Evolutionary conservation across 2,113 vertebrate genomes (phyloP).

Genomic region (Prunella fulvescens): DNA sequence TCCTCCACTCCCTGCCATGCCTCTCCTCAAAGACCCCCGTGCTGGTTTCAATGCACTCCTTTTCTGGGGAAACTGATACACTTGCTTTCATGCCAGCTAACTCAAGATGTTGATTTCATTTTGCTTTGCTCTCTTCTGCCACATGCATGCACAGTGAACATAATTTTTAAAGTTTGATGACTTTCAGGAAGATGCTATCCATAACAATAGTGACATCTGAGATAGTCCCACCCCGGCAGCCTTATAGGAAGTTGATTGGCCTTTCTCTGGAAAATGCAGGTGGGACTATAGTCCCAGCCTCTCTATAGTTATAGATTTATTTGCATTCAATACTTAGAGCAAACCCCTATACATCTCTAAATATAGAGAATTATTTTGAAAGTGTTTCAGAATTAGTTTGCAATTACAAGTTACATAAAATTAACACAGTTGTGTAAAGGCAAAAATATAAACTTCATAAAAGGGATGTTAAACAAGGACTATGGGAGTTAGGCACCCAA

Average conservation of each 20-base stretch:
- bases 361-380: background rate
- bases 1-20: accelerated
- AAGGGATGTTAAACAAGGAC: background rate
- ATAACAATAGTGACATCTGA: background rate
- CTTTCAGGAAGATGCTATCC: background rate
- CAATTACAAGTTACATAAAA: background rate
- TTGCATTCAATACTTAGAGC: background rate
- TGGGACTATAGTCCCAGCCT: background rate
- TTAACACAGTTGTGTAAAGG: background rate
- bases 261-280: background rate
- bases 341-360: background rate
- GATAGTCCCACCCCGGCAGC: background rate
- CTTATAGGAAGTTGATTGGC: background rate
- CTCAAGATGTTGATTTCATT: background rate
- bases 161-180: background rate
- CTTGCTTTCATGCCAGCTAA: background rate
- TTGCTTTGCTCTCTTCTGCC: background rate
- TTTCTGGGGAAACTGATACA: accelerated
- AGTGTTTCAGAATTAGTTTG: background rate
- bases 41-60: accelerated
- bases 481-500: background rate
- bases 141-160: background rate
- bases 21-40: background rate
- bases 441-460: background rate
- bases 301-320: background rate